phyloP scores from a whole-genome alignment of 2,113 vertebrate genomes.

The Archocentrus centrarchus region DNA sequence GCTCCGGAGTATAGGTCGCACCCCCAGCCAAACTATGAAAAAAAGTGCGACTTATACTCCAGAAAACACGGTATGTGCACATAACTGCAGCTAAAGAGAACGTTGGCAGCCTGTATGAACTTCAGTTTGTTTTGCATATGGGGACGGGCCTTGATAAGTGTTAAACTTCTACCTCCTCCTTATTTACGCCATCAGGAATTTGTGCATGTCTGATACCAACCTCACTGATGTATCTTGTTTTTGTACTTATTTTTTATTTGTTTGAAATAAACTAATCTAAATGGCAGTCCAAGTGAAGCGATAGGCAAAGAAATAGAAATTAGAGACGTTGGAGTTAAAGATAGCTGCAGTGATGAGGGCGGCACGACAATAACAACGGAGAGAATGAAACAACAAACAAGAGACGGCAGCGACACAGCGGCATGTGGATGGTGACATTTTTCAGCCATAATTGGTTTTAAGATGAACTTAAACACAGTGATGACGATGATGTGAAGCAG shows the following conservation, averaged over 20 bases:
- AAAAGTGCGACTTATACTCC: no score
- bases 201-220: neutral
- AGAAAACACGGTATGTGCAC: no score
- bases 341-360: neutral
- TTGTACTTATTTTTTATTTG: neutral
- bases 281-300: neutral
- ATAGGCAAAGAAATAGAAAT: neutral
- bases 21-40: no score
- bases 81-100: neutral
- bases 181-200: no score
- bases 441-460: neutral
- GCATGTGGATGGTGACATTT: no score
- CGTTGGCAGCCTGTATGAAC: neutral
- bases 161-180: no score
- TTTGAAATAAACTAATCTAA: fast-evolving
- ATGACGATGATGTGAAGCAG: neutral
- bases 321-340: neutral
- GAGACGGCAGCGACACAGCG: no score
- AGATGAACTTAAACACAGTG: neutral
- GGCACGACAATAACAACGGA: neutral
- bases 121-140: neutral
- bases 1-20: no score
- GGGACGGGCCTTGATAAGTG: no score
- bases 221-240: neutral
- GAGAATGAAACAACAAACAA: no score